Evolutionary conservation across 2,888 invertebrate genomes (phyloP), one percentile per base, ranked within the genome.

Genomic region (Noctua pronuba): DNA sequence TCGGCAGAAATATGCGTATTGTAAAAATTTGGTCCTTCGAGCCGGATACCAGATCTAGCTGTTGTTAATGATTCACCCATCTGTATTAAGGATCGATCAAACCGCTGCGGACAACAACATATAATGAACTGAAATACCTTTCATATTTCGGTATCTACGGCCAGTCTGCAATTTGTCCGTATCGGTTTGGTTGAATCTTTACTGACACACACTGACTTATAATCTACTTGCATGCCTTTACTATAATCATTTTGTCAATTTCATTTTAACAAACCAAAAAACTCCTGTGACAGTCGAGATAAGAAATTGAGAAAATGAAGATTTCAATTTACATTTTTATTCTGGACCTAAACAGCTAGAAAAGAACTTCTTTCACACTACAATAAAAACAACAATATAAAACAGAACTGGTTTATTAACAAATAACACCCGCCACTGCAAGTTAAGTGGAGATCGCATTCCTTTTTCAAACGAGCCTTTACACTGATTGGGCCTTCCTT

Each of bases 401-500:
- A 71, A 49, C 2, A 38, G 24, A 35, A 28, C 38, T 31, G 44
- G 13, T 35, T 58, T 44, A n/a, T 68, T 21, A 16, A 49, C 35
- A 55, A 73, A 64, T 46, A 64, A 49, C 44, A 46, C 21, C 24
- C 58, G 52, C 60, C 10, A 28, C n/a, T 28, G 28, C 52, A 79
- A 73, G 70, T 49, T 73, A 72, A 49, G 44, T 73, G 35, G 24
- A 75, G 65, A 68, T 71, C 74, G 80, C 79, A 75, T 80, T 84
- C 74, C 78, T 66, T 83, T 88, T 80, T 78, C 79, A 82, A 88
- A 85, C 66, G 75, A 73, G 46, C 71, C 74, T 77, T 77, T 67
- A 67, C 80, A 66, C 81, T 89, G 87, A 89, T 89, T 89, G 88
- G 83, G 35, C 58, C 49, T 77, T 79, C 75, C 74, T 84, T 79